Evolutionary conservation across 92 coral and sea anemone species (phyloP).

Genomic region (Montipora capitata): DNA sequence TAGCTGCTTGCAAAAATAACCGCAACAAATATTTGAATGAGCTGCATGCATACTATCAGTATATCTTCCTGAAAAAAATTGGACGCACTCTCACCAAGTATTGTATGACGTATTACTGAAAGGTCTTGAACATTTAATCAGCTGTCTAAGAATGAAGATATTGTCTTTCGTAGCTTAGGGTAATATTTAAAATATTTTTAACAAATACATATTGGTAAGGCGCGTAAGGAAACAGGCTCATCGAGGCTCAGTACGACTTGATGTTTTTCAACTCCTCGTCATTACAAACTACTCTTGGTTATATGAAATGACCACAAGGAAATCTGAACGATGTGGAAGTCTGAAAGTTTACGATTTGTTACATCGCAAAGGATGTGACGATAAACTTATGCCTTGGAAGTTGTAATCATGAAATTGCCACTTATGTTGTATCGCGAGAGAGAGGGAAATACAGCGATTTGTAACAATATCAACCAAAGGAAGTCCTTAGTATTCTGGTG

Average conservation of each 20-base stretch:
- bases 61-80: background rate
- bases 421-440: background rate
- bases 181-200: background rate
- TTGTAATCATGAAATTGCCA: slow-evolving; percentile 1
- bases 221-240: too few relatives aligned
- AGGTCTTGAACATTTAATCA: background rate
- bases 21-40: slow-evolving; percentile 10
- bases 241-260: too few relatives aligned
- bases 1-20: slow-evolving; percentile 46
- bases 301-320: background rate
- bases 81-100: background rate
- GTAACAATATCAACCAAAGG: slow-evolving; percentile 12
- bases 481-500: background rate
- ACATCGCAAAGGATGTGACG: slow-evolving; percentile 4
- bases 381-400: slow-evolving; percentile 26
- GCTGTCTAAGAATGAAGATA: background rate
- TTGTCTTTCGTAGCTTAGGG: background rate
- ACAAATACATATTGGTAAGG: background rate
- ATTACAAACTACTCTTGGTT: too few relatives aligned
- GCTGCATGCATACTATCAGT: background rate
- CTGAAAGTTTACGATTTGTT: background rate
- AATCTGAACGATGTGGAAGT: background rate
- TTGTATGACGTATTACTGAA: background rate
- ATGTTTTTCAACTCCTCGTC: background rate
- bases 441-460: slow-evolving; percentile 1